Evolutionary conservation across 2,113 vertebrate species (phyloP).

Genomic region (Scalopus aquaticus): DNA sequence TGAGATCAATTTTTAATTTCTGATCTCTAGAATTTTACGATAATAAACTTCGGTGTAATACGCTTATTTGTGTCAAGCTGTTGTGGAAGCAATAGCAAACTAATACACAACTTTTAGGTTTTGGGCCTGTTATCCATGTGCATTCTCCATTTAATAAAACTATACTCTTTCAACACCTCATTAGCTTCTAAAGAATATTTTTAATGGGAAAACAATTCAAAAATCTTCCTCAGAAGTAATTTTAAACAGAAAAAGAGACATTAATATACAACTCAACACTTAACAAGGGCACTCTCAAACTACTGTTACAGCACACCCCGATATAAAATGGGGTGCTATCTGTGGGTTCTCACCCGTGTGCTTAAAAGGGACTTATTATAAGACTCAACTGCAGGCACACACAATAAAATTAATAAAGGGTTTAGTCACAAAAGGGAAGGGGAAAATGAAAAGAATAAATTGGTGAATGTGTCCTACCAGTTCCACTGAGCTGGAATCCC

Average conservation of each 20-base stretch:
- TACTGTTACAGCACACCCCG: too few relatives aligned
- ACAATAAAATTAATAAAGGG: too few relatives aligned
- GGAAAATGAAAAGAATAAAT: too few relatives aligned
- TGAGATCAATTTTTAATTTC: background rate
- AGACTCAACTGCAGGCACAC: too few relatives aligned
- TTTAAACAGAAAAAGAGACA: slow-evolving; percentile 17
- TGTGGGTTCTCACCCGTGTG: too few relatives aligned
- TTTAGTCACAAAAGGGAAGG: too few relatives aligned
- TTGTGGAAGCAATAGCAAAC: background rate
- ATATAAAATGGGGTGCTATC: too few relatives aligned
- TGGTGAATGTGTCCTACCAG: too few relatives aligned
- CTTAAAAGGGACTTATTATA: too few relatives aligned
- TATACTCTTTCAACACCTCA: background rate
- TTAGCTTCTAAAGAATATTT: background rate
- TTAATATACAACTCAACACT: background rate
- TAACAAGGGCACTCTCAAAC: background rate
- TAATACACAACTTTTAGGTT: background rate
- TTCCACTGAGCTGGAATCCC: too few relatives aligned
- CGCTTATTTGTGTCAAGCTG: background rate
- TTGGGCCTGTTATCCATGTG: background rate
- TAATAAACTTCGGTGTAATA: background rate
- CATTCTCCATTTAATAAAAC: background rate
- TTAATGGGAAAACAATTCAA: background rate
- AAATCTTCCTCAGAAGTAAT: background rate
- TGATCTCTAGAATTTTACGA: background rate